phyloP scores from a whole-genome alignment of 2,113 vertebrate species.

The Mystacornis crossleyi region DNA sequence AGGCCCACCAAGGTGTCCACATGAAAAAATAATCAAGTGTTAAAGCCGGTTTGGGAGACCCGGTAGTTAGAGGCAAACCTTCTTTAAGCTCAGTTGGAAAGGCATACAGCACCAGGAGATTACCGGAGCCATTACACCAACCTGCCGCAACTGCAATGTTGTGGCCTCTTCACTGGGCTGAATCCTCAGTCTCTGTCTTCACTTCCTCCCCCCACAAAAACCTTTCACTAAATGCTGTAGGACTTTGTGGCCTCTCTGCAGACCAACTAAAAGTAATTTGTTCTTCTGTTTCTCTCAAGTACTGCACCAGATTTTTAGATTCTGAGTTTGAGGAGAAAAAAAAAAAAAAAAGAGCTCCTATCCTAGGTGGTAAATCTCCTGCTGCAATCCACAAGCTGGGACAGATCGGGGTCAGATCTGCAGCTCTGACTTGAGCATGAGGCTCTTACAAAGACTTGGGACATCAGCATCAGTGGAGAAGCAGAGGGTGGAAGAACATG shows the following conservation, averaged over 20 bases:
- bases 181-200: not conserved
- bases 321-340: not conserved
- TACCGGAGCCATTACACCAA: slow-evolving; percentile 10
- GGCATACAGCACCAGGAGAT: slow-evolving; percentile 44
- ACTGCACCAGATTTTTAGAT: not conserved
- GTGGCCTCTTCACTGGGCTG: slow-evolving; percentile 47
- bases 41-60: slow-evolving; percentile 31
- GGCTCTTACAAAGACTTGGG: not conserved
- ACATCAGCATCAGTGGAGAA: not conserved
- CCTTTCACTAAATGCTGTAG: not conserved
- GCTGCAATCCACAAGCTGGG: not conserved
- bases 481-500: not conserved
- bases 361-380: not conserved
- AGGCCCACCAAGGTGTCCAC: slow-evolving; percentile 47
- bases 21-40: slow-evolving; percentile 3
- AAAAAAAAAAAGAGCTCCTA: not conserved
- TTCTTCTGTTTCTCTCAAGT: not conserved
- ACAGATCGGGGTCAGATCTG: not conserved
- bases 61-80: slow-evolving; percentile 51
- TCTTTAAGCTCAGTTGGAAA: slow-evolving; percentile 60
- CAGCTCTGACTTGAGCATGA: not conserved
- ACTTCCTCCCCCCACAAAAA: not conserved
- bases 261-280: not conserved
- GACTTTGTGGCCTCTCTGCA: not conserved
- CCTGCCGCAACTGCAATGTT: slow-evolving; percentile 5